Evolutionary conservation across 2,113 vertebrate genomes (phyloP).

Genomic region (Clinocottus analis): DNA sequence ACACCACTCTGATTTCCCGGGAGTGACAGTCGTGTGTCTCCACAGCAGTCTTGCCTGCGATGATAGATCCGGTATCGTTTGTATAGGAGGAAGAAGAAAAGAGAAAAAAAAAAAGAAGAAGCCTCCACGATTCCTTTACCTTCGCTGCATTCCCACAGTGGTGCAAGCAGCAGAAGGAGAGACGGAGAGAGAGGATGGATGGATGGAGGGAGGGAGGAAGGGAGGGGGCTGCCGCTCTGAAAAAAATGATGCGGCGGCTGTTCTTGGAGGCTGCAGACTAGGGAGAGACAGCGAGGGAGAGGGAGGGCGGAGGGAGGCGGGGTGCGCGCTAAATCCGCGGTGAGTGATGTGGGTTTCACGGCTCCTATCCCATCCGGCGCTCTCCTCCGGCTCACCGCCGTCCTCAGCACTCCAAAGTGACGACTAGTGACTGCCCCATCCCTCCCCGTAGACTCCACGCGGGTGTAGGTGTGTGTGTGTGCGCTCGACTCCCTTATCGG

Average conservation of each 20-base stretch:
- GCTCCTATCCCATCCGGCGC: conserved; percentile 70
- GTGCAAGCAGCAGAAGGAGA: conserved; percentile 75
- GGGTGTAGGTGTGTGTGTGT: conserved; percentile 47
- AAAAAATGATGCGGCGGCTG: conserved; percentile 85
- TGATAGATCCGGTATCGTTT: conserved; percentile 48
- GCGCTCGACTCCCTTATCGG: conserved; percentile 41
- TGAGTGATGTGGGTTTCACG: conserved; percentile 79
- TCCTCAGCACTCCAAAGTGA: conserved; percentile 72
- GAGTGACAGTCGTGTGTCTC: conserved; percentile 61
- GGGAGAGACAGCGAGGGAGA: conserved; percentile 62
- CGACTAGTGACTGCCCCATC: conserved; percentile 55
- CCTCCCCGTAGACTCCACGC: conserved; percentile 21
- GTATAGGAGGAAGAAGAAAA: background rate
- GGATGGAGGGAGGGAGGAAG: conserved; percentile 14
- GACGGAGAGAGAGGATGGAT: conserved; percentile 59
- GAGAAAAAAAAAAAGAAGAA: conserved; percentile 5
- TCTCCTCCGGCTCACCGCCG: conserved; percentile 59
- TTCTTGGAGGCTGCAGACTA: conserved; percentile 84
- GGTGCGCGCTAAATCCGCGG: conserved; percentile 63
- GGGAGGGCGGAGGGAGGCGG: conserved; percentile 31
- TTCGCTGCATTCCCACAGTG: conserved; percentile 85
- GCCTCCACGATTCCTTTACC: conserved; percentile 54
- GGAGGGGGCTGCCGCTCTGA: conserved; percentile 72
- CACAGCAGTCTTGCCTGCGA: conserved; percentile 47
- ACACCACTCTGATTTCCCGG: conserved; percentile 34